Conservation (phyloP, 1,140 invertebrate genomes). For the Cherax quadricarinatus region DNA sequence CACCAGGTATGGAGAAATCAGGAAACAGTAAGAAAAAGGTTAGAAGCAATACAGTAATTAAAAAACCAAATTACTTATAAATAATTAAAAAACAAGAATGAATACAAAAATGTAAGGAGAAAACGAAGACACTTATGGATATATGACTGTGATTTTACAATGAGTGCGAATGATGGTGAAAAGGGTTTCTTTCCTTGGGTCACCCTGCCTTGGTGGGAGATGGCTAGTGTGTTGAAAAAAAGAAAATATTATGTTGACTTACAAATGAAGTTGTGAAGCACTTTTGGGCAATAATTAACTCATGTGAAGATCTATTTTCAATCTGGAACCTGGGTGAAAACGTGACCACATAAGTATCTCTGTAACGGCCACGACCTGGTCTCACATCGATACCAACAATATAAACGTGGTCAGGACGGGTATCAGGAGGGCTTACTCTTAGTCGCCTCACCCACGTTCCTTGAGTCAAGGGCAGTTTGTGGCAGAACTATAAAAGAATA, state of each 20-base stretch:
- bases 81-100: too few species aligned
- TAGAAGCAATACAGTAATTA: too few species aligned
- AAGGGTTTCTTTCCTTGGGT: too few species aligned
- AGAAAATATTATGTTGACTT: neutral
- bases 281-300: slow-evolving; percentile 91
- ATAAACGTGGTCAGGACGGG: slow-evolving; percentile 83
- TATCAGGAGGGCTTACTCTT: slow-evolving; percentile 81
- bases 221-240: too few species aligned
- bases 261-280: slow-evolving; percentile 82
- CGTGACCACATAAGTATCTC: slow-evolving; percentile 93
- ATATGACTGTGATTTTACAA: too few species aligned
- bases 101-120: too few species aligned
- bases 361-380: slow-evolving; percentile 90
- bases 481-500: slow-evolving; percentile 83
- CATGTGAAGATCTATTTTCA: slow-evolving; percentile 90
- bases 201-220: too few species aligned
- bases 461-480: slow-evolving; percentile 87
- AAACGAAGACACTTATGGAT: too few species aligned
- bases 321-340: slow-evolving; percentile 95
- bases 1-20: too few species aligned
- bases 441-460: slow-evolving; percentile 84
- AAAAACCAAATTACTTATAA: too few species aligned
- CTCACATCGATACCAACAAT: slow-evolving; percentile 91
- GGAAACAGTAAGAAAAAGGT: too few species aligned
- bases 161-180: too few species aligned